Percentiles rank a stretch among this genome's conserved stretches.
phyloP scores from a whole-genome alignment of 2,113 vertebrate species.

The Cyprinus carpio region DNA sequence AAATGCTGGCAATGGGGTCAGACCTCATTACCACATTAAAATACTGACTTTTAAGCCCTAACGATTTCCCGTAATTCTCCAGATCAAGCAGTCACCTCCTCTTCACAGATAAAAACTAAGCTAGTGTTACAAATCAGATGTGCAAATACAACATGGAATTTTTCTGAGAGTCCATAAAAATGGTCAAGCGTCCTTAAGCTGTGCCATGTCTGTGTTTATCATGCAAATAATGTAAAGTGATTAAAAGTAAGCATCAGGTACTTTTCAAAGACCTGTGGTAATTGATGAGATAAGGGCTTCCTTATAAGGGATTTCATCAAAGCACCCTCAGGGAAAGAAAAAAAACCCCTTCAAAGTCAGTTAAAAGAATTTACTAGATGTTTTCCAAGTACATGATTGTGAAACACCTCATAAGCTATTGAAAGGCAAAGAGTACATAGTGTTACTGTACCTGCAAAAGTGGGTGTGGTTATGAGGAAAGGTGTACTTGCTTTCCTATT shows the following conservation, averaged over 20 bases:
- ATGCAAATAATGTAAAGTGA: neutral
- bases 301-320: neutral
- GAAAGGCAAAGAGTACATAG: neutral
- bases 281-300: neutral
- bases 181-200: neutral
- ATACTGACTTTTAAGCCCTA: neutral
- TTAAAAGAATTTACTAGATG: neutral
- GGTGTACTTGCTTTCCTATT: neutral
- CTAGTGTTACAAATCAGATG: neutral
- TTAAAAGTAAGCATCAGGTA: neutral
- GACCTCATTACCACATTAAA: conserved; percentile 1
- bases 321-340: neutral
- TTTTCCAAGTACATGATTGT: conserved; percentile 2
- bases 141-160: neutral
- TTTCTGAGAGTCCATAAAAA: conserved; percentile 9
- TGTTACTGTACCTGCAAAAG: neutral
- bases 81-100: neutral
- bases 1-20: too few relatives aligned
- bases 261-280: neutral
- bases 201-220: neutral
- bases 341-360: neutral
- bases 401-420: neutral
- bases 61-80: neutral
- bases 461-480: neutral
- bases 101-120: neutral